Evolutionary conservation across 2,113 vertebrate species (phyloP).

Genomic region (Columba janthina): DNA sequence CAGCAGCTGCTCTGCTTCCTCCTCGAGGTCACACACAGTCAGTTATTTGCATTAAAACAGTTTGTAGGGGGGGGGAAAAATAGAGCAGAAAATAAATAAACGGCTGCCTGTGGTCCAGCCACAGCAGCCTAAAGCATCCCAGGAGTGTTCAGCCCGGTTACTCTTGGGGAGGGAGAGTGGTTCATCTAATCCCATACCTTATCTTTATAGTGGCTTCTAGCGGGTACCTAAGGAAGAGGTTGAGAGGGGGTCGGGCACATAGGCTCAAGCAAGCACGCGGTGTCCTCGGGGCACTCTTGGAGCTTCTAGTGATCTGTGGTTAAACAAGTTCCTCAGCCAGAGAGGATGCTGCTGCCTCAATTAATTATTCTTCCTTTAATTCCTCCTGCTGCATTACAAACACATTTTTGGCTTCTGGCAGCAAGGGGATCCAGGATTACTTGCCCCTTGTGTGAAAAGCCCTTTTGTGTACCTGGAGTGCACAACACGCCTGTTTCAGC

Average conservation of each 20-base stretch:
- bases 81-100: background rate
- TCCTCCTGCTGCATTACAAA: fast-evolving
- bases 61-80: background rate
- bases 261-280: background rate
- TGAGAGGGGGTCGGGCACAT: background rate
- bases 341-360: background rate
- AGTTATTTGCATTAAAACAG: background rate
- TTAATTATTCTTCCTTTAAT: background rate
- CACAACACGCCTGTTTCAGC: background rate
- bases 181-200: background rate
- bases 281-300: background rate
- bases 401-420: background rate
- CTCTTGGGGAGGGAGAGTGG: background rate
- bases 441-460: background rate
- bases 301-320: background rate
- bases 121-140: background rate
- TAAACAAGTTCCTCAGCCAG: background rate
- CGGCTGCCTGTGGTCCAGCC: background rate
- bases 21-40: background rate
- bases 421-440: background rate
- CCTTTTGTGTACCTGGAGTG: background rate
- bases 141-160: background rate
- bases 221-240: background rate
- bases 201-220: background rate
- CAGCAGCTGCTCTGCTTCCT: background rate